Percentiles rank a stretch among this genome's conserved stretches.
Evolutionary conservation across 2,113 vertebrate species (phyloP).

Genomic region (Morone saxatilis): DNA sequence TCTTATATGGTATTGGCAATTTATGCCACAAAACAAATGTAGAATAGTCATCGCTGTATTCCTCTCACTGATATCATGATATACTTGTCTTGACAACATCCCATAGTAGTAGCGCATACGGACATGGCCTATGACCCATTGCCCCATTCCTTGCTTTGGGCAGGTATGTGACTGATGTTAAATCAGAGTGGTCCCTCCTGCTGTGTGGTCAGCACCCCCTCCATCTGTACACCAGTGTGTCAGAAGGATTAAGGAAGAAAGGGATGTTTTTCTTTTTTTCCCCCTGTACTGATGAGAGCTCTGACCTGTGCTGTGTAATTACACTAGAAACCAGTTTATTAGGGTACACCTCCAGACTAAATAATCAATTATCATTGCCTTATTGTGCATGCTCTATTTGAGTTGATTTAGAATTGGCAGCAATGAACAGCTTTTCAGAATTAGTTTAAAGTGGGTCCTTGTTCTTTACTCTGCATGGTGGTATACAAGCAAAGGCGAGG

Average conservation of each 20-base stretch:
- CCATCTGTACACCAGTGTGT: conserved; percentile 60
- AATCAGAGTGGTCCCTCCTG: conserved; percentile 41
- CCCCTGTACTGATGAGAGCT: conserved; percentile 37
- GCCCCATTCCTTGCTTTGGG: conserved; percentile 24
- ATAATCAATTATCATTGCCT: conserved; percentile 30
- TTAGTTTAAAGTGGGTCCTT: background rate
- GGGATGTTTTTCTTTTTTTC: background rate
- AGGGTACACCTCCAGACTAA: conserved; percentile 51
- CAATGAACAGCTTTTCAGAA: conserved; percentile 13
- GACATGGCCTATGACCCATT: background rate
- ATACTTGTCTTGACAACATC: conserved; percentile 34
- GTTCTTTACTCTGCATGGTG: background rate
- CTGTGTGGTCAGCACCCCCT: conserved; percentile 59
- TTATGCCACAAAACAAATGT: background rate
- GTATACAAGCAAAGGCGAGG: background rate
- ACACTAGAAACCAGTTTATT: conserved; percentile 53
- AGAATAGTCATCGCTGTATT: background rate
- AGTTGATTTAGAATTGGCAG: conserved; percentile 21
- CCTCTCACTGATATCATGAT: background rate
- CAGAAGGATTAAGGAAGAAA: conserved; percentile 51
- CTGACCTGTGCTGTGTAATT: conserved; percentile 69
- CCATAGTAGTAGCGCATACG: background rate
- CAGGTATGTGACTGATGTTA: conserved; percentile 65
- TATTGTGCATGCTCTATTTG: conserved; percentile 6
- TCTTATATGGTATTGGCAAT: background rate